Conservation (phyloP, 37 sponge, comb jelly and placozoan genomes). For the Cliona cf. orientalis region DNA sequence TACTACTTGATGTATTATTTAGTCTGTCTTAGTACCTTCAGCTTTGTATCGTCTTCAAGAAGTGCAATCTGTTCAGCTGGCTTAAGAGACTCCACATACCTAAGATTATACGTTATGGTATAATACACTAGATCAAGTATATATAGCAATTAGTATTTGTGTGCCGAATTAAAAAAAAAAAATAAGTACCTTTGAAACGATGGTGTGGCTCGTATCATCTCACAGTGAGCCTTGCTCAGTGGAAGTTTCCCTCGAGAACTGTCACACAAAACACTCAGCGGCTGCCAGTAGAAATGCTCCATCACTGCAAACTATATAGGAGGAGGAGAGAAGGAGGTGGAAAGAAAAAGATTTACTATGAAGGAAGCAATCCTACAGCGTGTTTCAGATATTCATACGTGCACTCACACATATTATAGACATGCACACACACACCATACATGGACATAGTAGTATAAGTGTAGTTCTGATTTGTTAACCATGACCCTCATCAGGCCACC, state of each 20-base stretch:
- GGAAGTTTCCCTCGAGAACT: background rate
- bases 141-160: background rate
- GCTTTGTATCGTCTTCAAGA: conserved; percentile 33
- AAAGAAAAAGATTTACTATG: background rate
- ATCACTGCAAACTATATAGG: conserved; percentile 57
- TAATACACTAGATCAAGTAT: background rate
- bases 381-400: no score
- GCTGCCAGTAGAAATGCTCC: conserved; percentile 86
- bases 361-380: background rate
- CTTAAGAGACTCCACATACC: conserved; percentile 51
- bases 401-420: no score
- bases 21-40: no score
- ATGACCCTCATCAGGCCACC: no score
- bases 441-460: no score
- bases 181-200: conserved; percentile 69
- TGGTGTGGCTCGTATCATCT: conserved; percentile 64
- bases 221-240: conserved; percentile 46
- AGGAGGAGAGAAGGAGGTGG: background rate
- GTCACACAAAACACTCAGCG: conserved; percentile 63
- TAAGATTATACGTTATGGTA: background rate
- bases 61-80: conserved; percentile 36
- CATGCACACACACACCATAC: no score
- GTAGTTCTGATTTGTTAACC: no score
- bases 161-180: no score
- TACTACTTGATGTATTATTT: no score